Evolutionary conservation across 2,888 invertebrate species (phyloP), one percentile per base, ranked within the genome.

Genomic region (Caenorhabditis afra): DNA sequence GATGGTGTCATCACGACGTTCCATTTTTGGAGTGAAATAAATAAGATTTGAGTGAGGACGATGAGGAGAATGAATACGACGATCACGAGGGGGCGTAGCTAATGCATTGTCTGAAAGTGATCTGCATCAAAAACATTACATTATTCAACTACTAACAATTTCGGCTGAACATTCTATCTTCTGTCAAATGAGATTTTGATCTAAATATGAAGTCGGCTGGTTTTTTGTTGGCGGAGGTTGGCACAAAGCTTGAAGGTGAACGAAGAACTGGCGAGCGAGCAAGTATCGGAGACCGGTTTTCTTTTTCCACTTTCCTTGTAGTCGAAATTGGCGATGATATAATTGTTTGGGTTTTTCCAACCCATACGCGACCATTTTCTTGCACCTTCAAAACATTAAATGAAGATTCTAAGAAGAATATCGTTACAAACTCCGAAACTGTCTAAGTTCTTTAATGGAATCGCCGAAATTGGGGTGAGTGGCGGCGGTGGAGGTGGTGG

Each of bases 101-200:
- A 77, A 23, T 4, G 57, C 70, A n/a, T 44, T 45, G 39, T 64
- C 68, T 68, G 61, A 10, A 67, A 41, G 41, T 14, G 3, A 8
- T 41, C 11, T 11, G 14, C 11, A 14, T 3, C 2, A 4, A 14
- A 41, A 41, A 29, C 7, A 29, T 4, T 14, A 11, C 2, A 41
- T 4, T 3, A 8, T 41, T 41, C 41, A 41, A 41, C 11, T 3
- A 44, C 77, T 61, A 14, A 77, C 77, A 77, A n/a, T 70, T 58
- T 11, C 57, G 18, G 29, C 59, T 64, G 14, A 47, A 52, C 39
- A 70, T 5, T 3, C 49, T 64, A 22, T 70, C 59, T 18, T 70
- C 70, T 16, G 53, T 52, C 52, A 77, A 55, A 59, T 77, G 70
- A 10, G 77, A 77, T 35, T 70, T 77, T 5, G 77, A 77, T 70